Base-by-base conservation (phyloP, 2,113 vertebrate genomes). In the Notothenia rossii region DNA sequence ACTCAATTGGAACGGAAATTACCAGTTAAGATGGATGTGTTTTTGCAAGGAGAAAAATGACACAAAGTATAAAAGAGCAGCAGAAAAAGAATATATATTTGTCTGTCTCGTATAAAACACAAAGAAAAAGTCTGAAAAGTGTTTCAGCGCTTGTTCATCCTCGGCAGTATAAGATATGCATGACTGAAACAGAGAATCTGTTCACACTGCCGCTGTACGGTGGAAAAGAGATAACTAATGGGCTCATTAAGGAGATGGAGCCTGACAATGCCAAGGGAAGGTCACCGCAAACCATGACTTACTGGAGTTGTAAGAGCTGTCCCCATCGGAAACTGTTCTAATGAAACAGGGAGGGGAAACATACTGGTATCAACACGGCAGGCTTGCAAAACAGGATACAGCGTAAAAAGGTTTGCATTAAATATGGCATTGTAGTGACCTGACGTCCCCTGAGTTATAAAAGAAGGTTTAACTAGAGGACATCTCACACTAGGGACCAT, bases 271-370 rank as follows among this genome's bases (percentile, higher is more conserved):
- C 61, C 82, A 84, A 83, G 82, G 64, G 94, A 89, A 94, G 86
- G 87, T 87, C 93, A 95, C 91, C 18, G 88, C 92, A 94, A 92
- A 84, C 77, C 88, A 84, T 54, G 82, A 99, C 97, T 99, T 98
- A 99, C 97, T 96, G 97, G 94, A 83, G 90, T 87, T 90, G n/a
- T 93, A 89, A 92, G 93, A 95, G 92, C 69, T 81, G 94, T 95
- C 92, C 95, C 95, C 91, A 94, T 95, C 94, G 94, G 94, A 96
- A 94, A 93, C 96, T 92, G 94, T 94, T 96, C 97, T 97, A 96
- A 95, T 96, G 95, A 94, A 95, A 97, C 81, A 95, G 94, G 94
- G 92, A 95, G 86, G 95, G 94, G 73, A 93, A 85, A 93, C 71
- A 89, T 65, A 92, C 63, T 75, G 72, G 59, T 65, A 93, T 95